Base-by-base conservation (phyloP, 2,888 invertebrate genomes). In the Drosophila prostipennis region DNA sequence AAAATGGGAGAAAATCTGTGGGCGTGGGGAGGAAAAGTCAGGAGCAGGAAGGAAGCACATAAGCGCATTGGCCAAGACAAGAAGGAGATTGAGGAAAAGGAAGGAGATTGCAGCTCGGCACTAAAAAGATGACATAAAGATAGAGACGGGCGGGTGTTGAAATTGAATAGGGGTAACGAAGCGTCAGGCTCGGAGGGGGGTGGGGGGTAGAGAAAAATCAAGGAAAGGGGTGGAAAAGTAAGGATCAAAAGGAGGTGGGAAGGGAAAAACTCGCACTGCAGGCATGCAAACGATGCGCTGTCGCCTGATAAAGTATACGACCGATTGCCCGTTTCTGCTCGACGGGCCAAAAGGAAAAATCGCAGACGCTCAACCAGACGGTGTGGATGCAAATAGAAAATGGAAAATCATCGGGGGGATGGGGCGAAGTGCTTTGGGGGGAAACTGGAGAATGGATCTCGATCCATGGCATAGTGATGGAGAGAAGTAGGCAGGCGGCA, bases 111-210 rank as follows among this genome's bases (percentile, higher is more conserved):
- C 86, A 71, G 79, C 68, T 53, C 56, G 63, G 60, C 84, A 87
- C 80, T 81, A 84, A 87, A 81, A 82, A 87, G 87, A 87, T 85
- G 85, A 87, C 82, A 82, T 75, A 55, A 84, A 81, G 77, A 77
- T 73, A 69, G 73, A 77, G 77, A 16, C 69, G 70, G 75, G 86
- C 63, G 82, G 85, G 75, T 70, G 82, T 65, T 79, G 74, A 87
- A 83, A 83, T 87, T 83, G 82, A 87, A 87, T 81, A 81, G 74
- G 87, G 77, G 80, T 56, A 75, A 72, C 57, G 70, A 58, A 70
- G 69, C 71, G 40, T 36, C 61, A 61, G 59, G 16, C 26, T 58
- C 32, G 19, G 29, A 19, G 19, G 19, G 19, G 19, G 19, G 2
- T n/a, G n/a, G 19, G 19, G 19, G 19, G 19, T 19, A 2, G 13